Percentiles rank a stretch among this genome's conserved stretches.
phyloP scores from a whole-genome alignment of 2,888 invertebrate species.

The Caenorhabditis virilis region DNA sequence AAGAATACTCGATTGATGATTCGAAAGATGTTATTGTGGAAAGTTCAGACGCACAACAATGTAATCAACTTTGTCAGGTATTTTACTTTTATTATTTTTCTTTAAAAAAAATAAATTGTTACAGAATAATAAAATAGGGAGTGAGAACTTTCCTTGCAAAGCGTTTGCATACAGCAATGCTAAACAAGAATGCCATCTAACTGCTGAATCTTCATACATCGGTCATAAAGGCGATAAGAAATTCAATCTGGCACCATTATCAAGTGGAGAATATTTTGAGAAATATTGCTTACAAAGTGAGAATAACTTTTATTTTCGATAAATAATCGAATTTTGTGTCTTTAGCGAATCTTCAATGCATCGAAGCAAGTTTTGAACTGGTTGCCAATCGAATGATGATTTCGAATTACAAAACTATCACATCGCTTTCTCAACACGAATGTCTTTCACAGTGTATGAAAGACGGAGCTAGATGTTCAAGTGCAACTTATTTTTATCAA shows the following conservation, averaged over 20 bases:
- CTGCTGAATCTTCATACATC: slow-evolving; percentile 55
- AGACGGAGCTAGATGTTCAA: slow-evolving; percentile 66
- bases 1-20: slow-evolving; percentile 58
- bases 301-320: slow-evolving; percentile 1
- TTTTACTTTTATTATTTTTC: no score
- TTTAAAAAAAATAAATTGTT: slow-evolving; percentile 1
- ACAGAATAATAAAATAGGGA: slow-evolving; percentile 57
- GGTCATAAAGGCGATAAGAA: slow-evolving; percentile 32
- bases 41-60: slow-evolving; percentile 49
- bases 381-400: slow-evolving; percentile 57
- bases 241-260: slow-evolving; percentile 55
- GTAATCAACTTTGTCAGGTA: slow-evolving; percentile 37
- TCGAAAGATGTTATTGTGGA: slow-evolving; percentile 62
- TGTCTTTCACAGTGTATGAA: slow-evolving; percentile 60
- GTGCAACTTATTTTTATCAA: slow-evolving; percentile 58
- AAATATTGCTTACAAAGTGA: slow-evolving; percentile 62
- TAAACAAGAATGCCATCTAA: slow-evolving; percentile 61
- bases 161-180: slow-evolving; percentile 58
- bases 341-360: slow-evolving; percentile 55
- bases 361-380: slow-evolving; percentile 61
- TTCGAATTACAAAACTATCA: slow-evolving; percentile 43
- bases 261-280: slow-evolving; percentile 62
- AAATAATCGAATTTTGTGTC: neutral
- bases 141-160: slow-evolving; percentile 62
- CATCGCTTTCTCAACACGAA: slow-evolving; percentile 47